Percentiles rank a stretch among this genome's conserved stretches.
Conservation (phyloP, 2,113 vertebrate species). For the Colinus virginianus region DNA sequence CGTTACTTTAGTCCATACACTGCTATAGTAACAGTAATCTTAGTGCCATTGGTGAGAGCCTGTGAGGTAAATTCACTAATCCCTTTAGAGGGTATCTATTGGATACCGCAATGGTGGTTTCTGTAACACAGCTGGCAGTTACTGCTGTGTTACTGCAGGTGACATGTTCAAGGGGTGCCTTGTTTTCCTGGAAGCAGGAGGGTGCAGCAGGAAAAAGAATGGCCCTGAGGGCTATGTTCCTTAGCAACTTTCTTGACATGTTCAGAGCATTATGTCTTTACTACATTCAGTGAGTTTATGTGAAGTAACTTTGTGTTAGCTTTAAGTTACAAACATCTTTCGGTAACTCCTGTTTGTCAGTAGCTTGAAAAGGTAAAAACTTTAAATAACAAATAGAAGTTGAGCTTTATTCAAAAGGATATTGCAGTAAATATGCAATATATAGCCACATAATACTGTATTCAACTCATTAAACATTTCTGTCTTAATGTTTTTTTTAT, state of each 20-base stretch:
- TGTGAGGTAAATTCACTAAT: not conserved
- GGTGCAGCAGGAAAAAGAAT: not conserved
- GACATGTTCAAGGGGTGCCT: not conserved
- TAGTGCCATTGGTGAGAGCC: not conserved
- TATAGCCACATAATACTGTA: not conserved
- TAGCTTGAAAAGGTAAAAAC: not conserved
- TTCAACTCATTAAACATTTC: not conserved
- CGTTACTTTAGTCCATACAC: not conserved
- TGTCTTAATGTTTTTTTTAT: not conserved
- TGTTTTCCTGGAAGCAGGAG: not conserved
- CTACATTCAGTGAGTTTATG: not conserved
- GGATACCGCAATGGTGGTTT: not conserved
- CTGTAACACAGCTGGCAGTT: not conserved
- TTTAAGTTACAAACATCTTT: not conserved
- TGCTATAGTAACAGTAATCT: slow-evolving; percentile 7
- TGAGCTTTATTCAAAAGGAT: not conserved
- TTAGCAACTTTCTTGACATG: not conserved
- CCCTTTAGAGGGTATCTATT: not conserved
- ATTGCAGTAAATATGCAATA: not conserved
- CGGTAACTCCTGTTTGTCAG: not conserved
- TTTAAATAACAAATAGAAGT: not conserved
- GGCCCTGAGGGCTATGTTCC: not conserved
- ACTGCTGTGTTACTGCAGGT: not conserved
- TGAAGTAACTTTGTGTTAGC: not conserved
- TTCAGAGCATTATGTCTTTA: not conserved